Evolutionary conservation across 2,888 invertebrate genomes (phyloP).

Genomic region (Leucophora obtusa): DNA sequence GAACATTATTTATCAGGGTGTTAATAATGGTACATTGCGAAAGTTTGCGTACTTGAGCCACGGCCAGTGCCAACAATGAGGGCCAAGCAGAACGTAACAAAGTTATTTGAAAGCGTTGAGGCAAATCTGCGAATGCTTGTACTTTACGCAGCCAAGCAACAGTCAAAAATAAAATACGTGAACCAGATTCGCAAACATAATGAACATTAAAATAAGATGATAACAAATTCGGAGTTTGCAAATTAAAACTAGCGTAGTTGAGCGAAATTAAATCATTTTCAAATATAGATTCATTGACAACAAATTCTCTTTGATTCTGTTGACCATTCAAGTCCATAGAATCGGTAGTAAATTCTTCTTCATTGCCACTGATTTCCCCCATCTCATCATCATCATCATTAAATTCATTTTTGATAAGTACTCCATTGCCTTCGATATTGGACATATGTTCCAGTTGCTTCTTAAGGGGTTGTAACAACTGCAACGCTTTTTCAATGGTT

Average conservation of each 20-base stretch:
- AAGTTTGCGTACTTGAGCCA: conserved; percentile 90
- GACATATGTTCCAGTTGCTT: conserved; percentile 72
- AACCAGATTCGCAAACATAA: conserved; percentile 96
- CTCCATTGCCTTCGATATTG: conserved; percentile 47
- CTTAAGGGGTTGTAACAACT: conserved; percentile 80
- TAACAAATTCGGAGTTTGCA: conserved; percentile 88
- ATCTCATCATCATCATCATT: conserved; percentile 71
- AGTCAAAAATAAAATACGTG: conserved; percentile 91
- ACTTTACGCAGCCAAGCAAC: conserved; percentile 94
- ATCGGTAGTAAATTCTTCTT: conserved; percentile 67
- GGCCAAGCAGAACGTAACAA: conserved; percentile 94
- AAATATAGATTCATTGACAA: conserved; percentile 73
- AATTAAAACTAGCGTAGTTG: conserved; percentile 85
- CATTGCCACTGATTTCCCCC: conserved; percentile 68
- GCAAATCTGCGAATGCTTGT: conserved; percentile 89
- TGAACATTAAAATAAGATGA: conserved; percentile 95
- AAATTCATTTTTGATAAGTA: conserved; percentile 72
- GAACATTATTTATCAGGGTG: conserved; percentile 83
- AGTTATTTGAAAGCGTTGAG: conserved; percentile 89
- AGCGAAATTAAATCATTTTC: conserved; percentile 85
- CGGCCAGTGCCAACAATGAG: conserved; percentile 92
- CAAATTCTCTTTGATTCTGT: conserved; percentile 68
- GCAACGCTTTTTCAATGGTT: conserved; percentile 86
- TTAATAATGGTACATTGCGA: conserved; percentile 90
- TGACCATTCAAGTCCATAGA: conserved; percentile 66